Percentiles rank a stretch among this genome's conserved stretches.
Conservation (phyloP, 2,113 vertebrate species). For the Actinemys pallida region DNA sequence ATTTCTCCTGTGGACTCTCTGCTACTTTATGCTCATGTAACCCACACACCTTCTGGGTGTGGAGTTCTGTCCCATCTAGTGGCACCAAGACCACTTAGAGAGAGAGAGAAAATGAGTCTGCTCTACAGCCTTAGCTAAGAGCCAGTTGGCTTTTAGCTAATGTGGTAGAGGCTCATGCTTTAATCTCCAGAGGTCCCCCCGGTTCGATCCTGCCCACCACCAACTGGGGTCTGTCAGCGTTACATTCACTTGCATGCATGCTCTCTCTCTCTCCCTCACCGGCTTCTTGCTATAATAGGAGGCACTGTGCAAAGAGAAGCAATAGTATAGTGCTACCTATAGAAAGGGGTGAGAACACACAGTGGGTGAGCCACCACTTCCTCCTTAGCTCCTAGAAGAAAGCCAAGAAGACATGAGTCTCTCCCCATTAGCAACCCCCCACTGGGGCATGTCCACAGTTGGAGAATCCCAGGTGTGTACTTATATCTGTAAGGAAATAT, state of each 20-base stretch:
- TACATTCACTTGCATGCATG: fast-evolving
- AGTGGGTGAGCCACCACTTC: neutral
- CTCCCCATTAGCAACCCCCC: too few relatives aligned
- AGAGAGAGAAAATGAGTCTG: too few relatives aligned
- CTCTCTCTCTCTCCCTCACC: neutral
- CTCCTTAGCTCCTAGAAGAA: neutral
- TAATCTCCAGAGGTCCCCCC: too few relatives aligned
- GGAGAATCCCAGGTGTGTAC: neutral
- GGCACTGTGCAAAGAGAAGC: neutral
- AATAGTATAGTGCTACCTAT: too few relatives aligned
- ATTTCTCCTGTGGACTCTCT: neutral
- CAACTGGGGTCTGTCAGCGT: too few relatives aligned
- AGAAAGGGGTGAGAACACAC: fast-evolving
- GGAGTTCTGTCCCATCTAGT: too few relatives aligned
- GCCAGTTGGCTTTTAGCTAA: too few relatives aligned
- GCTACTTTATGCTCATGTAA: neutral
- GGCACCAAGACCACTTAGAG: too few relatives aligned
- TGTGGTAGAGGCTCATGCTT: too few relatives aligned
- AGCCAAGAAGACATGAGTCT: neutral
- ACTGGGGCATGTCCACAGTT: neutral
- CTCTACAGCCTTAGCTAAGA: too few relatives aligned
- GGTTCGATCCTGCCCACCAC: too few relatives aligned
- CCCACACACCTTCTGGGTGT: too few relatives aligned
- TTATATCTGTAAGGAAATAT: neutral
- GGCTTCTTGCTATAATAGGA: neutral